Base-by-base conservation (phyloP, 2,113 vertebrate genomes). In the Pterocles orientalis region DNA sequence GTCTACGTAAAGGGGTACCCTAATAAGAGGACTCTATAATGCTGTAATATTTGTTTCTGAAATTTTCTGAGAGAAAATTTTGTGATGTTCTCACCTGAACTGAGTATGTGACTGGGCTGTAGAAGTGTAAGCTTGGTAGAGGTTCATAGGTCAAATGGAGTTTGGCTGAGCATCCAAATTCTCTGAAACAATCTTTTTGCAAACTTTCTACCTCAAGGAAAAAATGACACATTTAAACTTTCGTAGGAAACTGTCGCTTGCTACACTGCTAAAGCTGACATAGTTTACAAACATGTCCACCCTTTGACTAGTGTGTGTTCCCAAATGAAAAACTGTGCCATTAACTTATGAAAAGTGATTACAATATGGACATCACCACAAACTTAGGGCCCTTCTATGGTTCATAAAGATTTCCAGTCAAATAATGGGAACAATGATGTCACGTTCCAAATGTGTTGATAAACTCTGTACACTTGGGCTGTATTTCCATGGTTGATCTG, bases 331-430 rank as follows among this genome's bases (percentile, higher is more conserved):
- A 86, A 41, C 11, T 3, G 1, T 39, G 15, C 5, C 11, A 76
- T 83, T 80, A 51, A 47, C 2, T 41, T 77, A 48, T 7, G 13
- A 53, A 56, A 83, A 43, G 4, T n/a, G 61, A 18, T 73, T 72
- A 29, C 0, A 0, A 16, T 50, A 24, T 24, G 12, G 14, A 34
- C 2, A 0, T 33, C 33, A 66, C 15, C 9, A 66, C 11, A 58
- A 24, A 34, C 3, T 65, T 53, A 47, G 5, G 7, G 6, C 21
- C 12, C 9, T 9, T 58, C 34, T 69, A 10, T 56, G 16, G 14
- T 56, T 48, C 18, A 19, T 57, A 82, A 65, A 72, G 17, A 75
- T 57, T 65, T 39, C 29, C 23, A 34, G 16, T 66, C 7, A 72
- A 57, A 34, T 14, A 72, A 18, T 23, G 14, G 41, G 14, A 72